Percentiles rank a stretch among this genome's conserved stretches.
Conservation (phyloP, 2,797 vertebrate genomes). For the Lerista edwardsae region DNA sequence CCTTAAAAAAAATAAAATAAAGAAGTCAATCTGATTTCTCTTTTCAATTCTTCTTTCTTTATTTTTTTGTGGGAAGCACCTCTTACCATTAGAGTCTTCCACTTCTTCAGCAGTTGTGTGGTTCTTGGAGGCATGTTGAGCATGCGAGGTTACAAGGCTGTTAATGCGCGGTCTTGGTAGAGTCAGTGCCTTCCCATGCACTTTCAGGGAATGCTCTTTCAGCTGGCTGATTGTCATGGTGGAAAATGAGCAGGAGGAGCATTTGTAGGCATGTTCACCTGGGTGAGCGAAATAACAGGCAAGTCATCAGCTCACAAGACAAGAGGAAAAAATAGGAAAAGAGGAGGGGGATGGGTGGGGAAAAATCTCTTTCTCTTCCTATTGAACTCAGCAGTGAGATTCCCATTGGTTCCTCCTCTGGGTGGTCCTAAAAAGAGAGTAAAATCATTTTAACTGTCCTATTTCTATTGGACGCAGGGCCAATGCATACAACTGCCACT, state of each 20-base stretch:
- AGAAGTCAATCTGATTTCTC: neutral
- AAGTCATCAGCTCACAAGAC: conserved; percentile 75
- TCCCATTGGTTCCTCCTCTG: conserved; percentile 49
- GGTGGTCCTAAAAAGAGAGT: conserved; percentile 53
- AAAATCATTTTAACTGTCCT: conserved; percentile 4
- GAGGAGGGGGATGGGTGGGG: neutral
- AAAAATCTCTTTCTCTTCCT: conserved; percentile 50
- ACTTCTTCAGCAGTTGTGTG: conserved; percentile 76
- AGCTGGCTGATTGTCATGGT: conserved; percentile 97
- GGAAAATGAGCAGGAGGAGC: conserved; percentile 94
- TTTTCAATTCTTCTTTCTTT: conserved; percentile 50
- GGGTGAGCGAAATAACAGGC: conserved; percentile 69
- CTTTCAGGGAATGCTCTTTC: conserved; percentile 95
- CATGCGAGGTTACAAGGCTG: conserved; percentile 85
- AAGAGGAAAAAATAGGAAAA: neutral
- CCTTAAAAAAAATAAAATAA: neutral
- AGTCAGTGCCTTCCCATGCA: conserved; percentile 93
- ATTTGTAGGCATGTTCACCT: conserved; percentile 98
- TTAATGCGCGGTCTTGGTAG: conserved; percentile 90
- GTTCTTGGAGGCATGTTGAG: conserved; percentile 82
- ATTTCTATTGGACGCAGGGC: conserved; percentile 22
- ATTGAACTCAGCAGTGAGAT: conserved; percentile 55
- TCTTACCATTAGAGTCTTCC: conserved; percentile 87
- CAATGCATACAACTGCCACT: neutral
- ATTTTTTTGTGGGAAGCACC: conserved; percentile 40